These are phyloP conservation scores for Tribolium castaneum DNA, from an alignment of 1,140 invertebrate genomes.

Conservation along the genomic window DNA sequence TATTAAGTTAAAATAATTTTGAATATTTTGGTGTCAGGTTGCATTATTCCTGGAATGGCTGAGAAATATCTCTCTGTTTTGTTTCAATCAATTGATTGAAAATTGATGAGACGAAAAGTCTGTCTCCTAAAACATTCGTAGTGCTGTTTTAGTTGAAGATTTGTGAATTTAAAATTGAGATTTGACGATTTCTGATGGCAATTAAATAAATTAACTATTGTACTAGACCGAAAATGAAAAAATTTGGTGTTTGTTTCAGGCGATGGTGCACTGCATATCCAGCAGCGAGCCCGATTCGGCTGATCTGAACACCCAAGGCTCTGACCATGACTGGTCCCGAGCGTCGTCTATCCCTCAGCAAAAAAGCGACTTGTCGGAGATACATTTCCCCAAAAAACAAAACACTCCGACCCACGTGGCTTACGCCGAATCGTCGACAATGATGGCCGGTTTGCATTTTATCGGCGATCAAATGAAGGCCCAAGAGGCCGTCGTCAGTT, in stretches of 20 bases:
- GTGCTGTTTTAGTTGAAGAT: too few species aligned
- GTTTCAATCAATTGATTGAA: too few species aligned
- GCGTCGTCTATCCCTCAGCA: not conserved
- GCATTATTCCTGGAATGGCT: too few species aligned
- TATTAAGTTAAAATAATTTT: too few species aligned
- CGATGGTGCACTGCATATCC: conserved; percentile 87
- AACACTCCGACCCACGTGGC: conserved; percentile 58
- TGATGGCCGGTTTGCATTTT: conserved; percentile 58
- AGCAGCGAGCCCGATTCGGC: conserved; percentile 83
- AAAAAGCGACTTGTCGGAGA: conserved; percentile 50
- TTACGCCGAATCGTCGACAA: conserved; percentile 60
- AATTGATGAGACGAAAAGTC: too few species aligned
- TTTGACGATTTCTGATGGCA: too few species aligned
- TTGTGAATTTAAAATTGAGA: too few species aligned
- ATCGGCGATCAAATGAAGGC: conserved; percentile 55
- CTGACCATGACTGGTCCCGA: conserved; percentile 53
- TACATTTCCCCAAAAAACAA: conserved; percentile 53
- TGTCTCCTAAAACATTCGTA: too few species aligned
- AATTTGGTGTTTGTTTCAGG: conserved; percentile 72
- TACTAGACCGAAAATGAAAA: too few species aligned
- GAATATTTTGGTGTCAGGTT: too few species aligned
- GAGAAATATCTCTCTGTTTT: too few species aligned
- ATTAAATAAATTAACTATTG: too few species aligned
- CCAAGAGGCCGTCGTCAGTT: conserved; percentile 59
- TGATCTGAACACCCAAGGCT: conserved; percentile 63